A percentile compares a stretch with the other conserved stretches of the same genome.
Conservation (phyloP, 2,888 invertebrate genomes). For the Anodontia alba region DNA sequence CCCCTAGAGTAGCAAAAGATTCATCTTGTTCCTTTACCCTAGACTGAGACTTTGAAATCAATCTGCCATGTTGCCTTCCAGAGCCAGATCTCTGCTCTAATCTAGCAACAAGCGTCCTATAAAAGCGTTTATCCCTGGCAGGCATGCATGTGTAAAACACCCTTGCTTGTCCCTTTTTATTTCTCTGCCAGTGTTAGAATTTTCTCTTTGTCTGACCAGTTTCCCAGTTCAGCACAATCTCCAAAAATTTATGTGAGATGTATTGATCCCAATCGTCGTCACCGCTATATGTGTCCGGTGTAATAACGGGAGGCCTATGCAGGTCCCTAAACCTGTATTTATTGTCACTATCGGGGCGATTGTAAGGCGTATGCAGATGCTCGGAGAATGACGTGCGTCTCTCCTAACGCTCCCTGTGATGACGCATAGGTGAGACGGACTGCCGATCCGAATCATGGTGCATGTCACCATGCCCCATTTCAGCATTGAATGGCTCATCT, state of each 20-base stretch:
- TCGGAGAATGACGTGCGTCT: neutral
- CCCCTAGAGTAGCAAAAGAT: constrained; percentile 29
- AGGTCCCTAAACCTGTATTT: too few species aligned
- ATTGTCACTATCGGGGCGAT: too few species aligned
- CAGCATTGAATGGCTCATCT: neutral
- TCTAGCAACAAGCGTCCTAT: neutral
- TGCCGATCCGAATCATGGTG: neutral
- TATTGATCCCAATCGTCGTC: too few species aligned
- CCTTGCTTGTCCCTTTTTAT: too few species aligned
- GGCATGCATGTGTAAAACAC: too few species aligned
- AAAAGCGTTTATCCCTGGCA: too few species aligned
- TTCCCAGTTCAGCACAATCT: too few species aligned
- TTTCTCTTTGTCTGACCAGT: too few species aligned
- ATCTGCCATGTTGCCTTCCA: constrained; percentile 26
- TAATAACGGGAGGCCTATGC: too few species aligned
- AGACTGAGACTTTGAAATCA: constrained; percentile 26
- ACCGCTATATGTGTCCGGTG: too few species aligned
- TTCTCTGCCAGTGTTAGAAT: too few species aligned
- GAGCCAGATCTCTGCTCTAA: constrained; percentile 32
- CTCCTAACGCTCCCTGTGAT: neutral
- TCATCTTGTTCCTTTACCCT: constrained; percentile 1
- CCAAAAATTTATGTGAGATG: too few species aligned
- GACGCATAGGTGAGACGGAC: neutral
- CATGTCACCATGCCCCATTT: neutral
- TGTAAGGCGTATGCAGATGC: neutral